A percentile compares a stretch with the other conserved stretches of the same genome.
phyloP scores from a whole-genome alignment of 2,797 vertebrate species.

The Linurgus olivaceus region DNA sequence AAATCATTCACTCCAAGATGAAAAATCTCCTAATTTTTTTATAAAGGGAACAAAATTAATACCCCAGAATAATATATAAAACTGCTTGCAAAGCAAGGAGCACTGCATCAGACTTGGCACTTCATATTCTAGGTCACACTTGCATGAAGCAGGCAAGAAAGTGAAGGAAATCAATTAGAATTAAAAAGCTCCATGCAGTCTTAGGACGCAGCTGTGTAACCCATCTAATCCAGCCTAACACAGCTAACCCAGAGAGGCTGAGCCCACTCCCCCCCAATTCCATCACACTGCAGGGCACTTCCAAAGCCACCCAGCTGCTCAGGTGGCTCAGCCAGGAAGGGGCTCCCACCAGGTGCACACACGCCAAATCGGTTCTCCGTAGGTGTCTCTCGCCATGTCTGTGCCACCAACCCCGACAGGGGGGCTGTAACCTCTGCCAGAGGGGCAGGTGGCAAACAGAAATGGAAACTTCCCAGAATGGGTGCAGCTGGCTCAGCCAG shows the following conservation, averaged over 20 bases:
- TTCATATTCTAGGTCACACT: not conserved
- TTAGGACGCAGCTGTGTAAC: not conserved
- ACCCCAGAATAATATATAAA: not conserved
- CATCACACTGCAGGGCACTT: rapidly evolving
- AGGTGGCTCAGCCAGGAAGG: not conserved
- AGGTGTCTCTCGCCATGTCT: rapidly evolving
- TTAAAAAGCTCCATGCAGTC: not conserved
- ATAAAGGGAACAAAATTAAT: not conserved
- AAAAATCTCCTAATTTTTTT: not conserved
- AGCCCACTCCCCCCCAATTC: rapidly evolving
- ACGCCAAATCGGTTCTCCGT: rapidly evolving
- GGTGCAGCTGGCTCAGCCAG: not conserved
- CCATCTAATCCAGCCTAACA: not conserved
- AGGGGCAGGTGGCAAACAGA: not conserved
- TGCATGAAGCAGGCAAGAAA: not conserved
- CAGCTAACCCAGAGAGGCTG: rapidly evolving
- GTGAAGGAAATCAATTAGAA: conserved; percentile 8
- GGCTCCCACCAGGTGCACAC: rapidly evolving
- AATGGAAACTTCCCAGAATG: not conserved
- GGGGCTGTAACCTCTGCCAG: not conserved
- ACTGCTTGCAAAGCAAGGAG: not conserved
- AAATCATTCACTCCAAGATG: not conserved
- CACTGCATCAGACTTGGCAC: not conserved
- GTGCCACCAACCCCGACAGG: rapidly evolving
- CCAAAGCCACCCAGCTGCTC: not conserved